Base-by-base conservation (phyloP, 2,113 vertebrate genomes). In the Heterochromis multidens region DNA sequence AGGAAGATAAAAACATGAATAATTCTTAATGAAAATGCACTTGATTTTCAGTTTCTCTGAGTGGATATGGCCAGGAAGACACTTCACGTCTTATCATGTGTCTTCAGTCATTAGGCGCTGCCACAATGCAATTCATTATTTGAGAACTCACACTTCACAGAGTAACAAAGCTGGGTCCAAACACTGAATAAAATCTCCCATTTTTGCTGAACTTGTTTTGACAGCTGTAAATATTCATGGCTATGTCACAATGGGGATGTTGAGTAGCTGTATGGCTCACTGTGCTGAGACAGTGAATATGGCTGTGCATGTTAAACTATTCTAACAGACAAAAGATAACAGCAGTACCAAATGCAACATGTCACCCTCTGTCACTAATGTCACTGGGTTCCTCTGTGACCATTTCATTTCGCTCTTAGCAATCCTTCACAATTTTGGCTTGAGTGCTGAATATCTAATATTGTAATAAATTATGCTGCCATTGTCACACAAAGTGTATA, bases 151-250 rank as follows among this genome's bases (percentile, higher is more conserved):
- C 78, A 85, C 83, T 82, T 82, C 79, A 72, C 76, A 85, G 46
- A 77, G 81, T 70, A 77, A 83, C 85, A 92, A 88, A 89, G 80
- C 33, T 81, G 63, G 76, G 83, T 80, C 81, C 72, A 63, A 63
- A 82, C 86, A 57, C 13, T 63, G 87, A 90, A 89, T 78, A 80
- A 81, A 91, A 89, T 63, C 83, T 76, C 14, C n/a, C 17, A 25
- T 85, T 87, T 83, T 67, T 58, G 49, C 78, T 74, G 43, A 74
- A 74, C 79, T 74, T 79, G 70, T 82, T 88, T 81, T 63, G 77
- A 63, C 80, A 83, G 84, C 56, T 88, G 87, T 91, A 91, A 91
- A 92, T 92, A 91, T 94, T 91, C 87, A 90, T 94, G 84, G 72
- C 1, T 56, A 17, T 82, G 82, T 89, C 87, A 90, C 87, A 84